Evolutionary conservation across 1,140 invertebrate species (phyloP), one percentile per base, ranked within the genome.

Genomic region (Trichogramma pretiosum): DNA sequence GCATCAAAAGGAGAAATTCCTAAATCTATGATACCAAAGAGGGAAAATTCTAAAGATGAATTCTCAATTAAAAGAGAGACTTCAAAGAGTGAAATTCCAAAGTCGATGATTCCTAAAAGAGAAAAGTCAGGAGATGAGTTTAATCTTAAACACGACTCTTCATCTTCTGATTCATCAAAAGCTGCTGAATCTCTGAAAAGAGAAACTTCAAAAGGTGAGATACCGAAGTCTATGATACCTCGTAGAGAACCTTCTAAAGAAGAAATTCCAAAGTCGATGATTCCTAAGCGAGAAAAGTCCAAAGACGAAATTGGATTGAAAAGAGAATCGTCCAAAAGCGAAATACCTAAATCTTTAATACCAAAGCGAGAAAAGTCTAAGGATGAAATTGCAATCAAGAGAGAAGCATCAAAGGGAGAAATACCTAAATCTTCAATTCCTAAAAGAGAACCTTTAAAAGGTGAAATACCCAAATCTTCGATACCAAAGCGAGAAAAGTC

Each of bases 81-180:
- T 2, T 18, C 3, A 9, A 46, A 37, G 21, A 49, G 26, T 7
- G 22, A 0, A 48, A 52, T 3, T 13, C 42, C 9, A 30, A 37
- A 14, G 1, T 13, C 45, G 1, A 13, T 37, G 1, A 26, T 18
- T 19, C 37, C 48, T 0, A 51, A 22, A 18, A 8, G 47, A 53
- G 3, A 61, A 55, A 30, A 38, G 40, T 19, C 40, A 0, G 28
- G 35, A 14, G 48, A 40, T 13, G 48, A 45, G 33, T n/a, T n/a
- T n/a, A n/a, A n/a, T n/a, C n/a, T n/a, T n/a, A n/a, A n/a, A n/a
- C n/a, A n/a, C n/a, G n/a, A n/a, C n/a, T n/a, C n/a, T n/a, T n/a
- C n/a, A n/a, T n/a, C n/a, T n/a, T n/a, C n/a, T n/a, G n/a, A n/a
- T n/a, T n/a, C n/a, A n/a, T n/a, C n/a, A n/a, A n/a, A n/a, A n/a